A percentile compares a stretch with the other conserved stretches of the same genome.
phyloP scores from a whole-genome alignment of 1,140 invertebrate species.

The Drosophila willistoni region DNA sequence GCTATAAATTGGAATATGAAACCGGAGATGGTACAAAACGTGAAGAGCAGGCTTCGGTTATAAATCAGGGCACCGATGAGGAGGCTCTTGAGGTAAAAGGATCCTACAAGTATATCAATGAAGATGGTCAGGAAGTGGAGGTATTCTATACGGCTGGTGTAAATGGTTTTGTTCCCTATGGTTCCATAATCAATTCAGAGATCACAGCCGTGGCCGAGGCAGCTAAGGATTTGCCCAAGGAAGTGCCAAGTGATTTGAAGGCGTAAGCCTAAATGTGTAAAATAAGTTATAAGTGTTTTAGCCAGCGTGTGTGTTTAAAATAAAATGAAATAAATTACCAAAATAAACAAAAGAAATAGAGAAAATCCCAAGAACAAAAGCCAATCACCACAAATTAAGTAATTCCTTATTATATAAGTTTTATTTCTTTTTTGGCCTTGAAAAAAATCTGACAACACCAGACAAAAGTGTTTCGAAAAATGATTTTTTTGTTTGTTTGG shows the following conservation, averaged over 20 bases:
- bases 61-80: constrained; percentile 49
- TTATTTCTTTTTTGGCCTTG: background rate
- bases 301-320: constrained; percentile 12
- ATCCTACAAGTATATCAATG: constrained; percentile 71
- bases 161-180: constrained; percentile 74
- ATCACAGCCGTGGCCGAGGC: constrained; percentile 67
- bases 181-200: constrained; percentile 61
- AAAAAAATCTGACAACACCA: background rate
- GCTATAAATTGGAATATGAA: constrained; percentile 45
- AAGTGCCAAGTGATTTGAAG: constrained; percentile 2
- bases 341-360: background rate
- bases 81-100: constrained; percentile 66
- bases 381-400: background rate
- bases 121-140: constrained; percentile 55
- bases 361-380: background rate
- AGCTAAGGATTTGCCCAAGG: constrained; percentile 72
- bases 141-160: constrained; percentile 75
- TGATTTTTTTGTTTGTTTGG: background rate
- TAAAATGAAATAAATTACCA: constrained; percentile 22
- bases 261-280: constrained; percentile 13
- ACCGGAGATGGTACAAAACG: constrained; percentile 59
- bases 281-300: background rate
- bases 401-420: background rate
- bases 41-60: constrained; percentile 42
- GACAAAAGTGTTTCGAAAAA: background rate